Percentiles rank a stretch among this genome's conserved stretches.
Conservation (phyloP, 2,888 invertebrate genomes). For the Hirtodrosophila cameraria region DNA sequence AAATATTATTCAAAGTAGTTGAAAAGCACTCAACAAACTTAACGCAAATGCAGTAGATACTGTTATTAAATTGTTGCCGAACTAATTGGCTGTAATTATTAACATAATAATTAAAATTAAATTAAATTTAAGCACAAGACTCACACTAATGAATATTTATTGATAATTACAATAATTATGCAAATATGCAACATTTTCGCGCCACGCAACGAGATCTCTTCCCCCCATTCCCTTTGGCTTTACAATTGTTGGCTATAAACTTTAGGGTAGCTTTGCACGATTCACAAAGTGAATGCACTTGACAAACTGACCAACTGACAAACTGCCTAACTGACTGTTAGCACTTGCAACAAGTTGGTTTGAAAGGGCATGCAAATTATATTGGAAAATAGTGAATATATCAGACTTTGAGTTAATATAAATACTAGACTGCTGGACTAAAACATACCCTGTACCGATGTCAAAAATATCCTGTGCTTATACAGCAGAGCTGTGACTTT, state of each 20-base stretch:
- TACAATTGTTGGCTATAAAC: slow-evolving; percentile 19
- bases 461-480: too few species aligned
- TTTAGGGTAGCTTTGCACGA: slow-evolving; percentile 3
- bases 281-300: slow-evolving; percentile 37
- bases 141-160: slow-evolving; percentile 70
- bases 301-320: slow-evolving; percentile 10
- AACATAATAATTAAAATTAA: slow-evolving; percentile 65
- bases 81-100: slow-evolving; percentile 69
- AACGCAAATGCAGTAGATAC: slow-evolving; percentile 17
- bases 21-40: slow-evolving; percentile 7
- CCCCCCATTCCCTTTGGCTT: slow-evolving; percentile 1
- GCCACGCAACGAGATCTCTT: slow-evolving; percentile 43
- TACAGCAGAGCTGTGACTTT: too few species aligned
- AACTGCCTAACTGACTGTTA: slow-evolving; percentile 7
- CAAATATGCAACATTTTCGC: slow-evolving; percentile 65
- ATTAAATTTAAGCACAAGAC: slow-evolving; percentile 69
- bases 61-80: slow-evolving; percentile 53
- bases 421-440: slow-evolving; percentile 1
- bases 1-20: background rate
- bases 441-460: slow-evolving; percentile 2
- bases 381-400: slow-evolving; percentile 11
- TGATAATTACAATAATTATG: slow-evolving; percentile 75
- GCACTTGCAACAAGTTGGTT: slow-evolving; percentile 15
- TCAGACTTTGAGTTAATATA: slow-evolving; percentile 40
- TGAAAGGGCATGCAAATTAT: slow-evolving; percentile 25